A percentile compares a stretch with the other conserved stretches of the same genome.
phyloP scores from a whole-genome alignment of 2,888 invertebrate genomes.

The Pandemis cinnamomeana region DNA sequence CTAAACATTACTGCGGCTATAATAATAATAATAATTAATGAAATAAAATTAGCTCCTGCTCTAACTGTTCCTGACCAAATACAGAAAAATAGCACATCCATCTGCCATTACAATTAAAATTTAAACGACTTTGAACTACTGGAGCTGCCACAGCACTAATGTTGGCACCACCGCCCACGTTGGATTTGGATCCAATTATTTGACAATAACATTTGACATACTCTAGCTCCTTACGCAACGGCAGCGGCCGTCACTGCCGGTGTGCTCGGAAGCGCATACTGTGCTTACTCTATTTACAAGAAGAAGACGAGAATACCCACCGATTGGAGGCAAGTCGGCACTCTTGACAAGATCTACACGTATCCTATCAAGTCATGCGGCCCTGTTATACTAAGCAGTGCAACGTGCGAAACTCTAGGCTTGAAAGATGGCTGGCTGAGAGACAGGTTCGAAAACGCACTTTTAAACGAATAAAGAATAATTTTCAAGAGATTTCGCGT shows the following conservation, averaged over 20 bases:
- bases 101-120: too few relatives aligned
- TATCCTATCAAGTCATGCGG: slow-evolving; percentile 81
- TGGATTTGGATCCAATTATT: neutral
- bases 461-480: neutral
- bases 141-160: neutral
- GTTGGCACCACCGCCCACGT: neutral
- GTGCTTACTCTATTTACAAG: slow-evolving; percentile 38
- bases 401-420: slow-evolving; percentile 72
- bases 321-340: slow-evolving; percentile 76
- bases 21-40: neutral
- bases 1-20: neutral
- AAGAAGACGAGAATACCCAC: slow-evolving; percentile 50
- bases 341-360: slow-evolving; percentile 70
- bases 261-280: slow-evolving; percentile 42
- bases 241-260: slow-evolving; percentile 42
- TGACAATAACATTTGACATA: neutral
- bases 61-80: too few relatives aligned
- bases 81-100: too few relatives aligned
- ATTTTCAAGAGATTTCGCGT: neutral
- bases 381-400: slow-evolving; percentile 60
- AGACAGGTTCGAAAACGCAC: slow-evolving; percentile 57
- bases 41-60: neutral
- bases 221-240: slow-evolving; percentile 40
- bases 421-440: slow-evolving; percentile 67
- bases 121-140: neutral